Conservation (phyloP, 2,113 vertebrate species). For the Oryzias curvinotus region DNA sequence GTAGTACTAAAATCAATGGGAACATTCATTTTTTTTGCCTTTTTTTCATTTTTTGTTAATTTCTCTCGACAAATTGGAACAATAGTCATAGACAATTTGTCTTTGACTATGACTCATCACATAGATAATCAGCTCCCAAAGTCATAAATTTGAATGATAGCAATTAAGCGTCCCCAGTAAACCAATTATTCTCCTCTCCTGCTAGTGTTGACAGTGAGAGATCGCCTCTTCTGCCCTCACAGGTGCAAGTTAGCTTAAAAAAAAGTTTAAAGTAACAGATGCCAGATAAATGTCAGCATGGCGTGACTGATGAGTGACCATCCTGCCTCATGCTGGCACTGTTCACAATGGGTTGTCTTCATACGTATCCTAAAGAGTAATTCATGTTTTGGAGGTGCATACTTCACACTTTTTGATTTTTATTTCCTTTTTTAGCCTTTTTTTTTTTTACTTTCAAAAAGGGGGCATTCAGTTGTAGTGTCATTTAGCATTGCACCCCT, state of each 20-base stretch:
- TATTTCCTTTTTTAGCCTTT: neutral
- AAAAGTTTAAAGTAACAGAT: constrained; percentile 56
- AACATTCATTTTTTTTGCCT: no score
- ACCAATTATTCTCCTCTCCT: constrained; percentile 30
- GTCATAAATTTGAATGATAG: constrained; percentile 11
- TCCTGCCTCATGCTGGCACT: constrained; percentile 41
- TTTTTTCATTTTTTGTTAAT: no score
- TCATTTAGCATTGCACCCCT: no score
- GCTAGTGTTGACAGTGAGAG: constrained; percentile 54
- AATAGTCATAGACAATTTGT: no score
- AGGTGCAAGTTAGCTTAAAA: constrained; percentile 64
- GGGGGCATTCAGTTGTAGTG: no score
- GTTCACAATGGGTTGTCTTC: constrained; percentile 1
- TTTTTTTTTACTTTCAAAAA: no score
- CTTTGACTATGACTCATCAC: neutral
- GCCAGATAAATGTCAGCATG: constrained; percentile 67
- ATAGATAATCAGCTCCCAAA: constrained; percentile 4
- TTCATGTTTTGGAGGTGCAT: constrained; percentile 21
- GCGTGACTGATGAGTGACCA: constrained; percentile 64
- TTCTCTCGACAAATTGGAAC: no score
- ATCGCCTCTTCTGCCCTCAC: constrained; percentile 8
- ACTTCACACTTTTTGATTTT: constrained; percentile 8
- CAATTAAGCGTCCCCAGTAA: constrained; percentile 6
- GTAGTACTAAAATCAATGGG: no score
- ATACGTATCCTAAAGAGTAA: constrained; percentile 12